Conservation (phyloP, 2,888 invertebrate species). For the Lasius fuliginosus region DNA sequence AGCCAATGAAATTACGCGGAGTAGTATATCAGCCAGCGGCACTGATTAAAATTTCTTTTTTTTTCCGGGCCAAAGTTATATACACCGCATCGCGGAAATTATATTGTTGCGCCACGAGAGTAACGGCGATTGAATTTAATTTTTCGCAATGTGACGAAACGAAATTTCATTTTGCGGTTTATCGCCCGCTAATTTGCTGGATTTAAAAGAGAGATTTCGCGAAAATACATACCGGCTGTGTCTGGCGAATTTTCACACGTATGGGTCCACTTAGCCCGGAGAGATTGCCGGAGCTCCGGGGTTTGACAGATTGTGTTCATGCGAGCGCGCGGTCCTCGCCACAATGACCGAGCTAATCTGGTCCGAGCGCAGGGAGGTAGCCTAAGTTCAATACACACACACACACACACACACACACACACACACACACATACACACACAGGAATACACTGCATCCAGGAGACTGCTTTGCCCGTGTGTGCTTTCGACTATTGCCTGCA, state of each 20-base stretch:
- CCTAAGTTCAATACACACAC: slow-evolving; percentile 81
- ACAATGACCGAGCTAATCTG: slow-evolving; percentile 84
- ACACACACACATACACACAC: slow-evolving; percentile 70
- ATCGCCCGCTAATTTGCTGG: neutral
- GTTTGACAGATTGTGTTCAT: slow-evolving; percentile 78
- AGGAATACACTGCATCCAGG: slow-evolving; percentile 78
- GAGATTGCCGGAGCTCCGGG: slow-evolving; percentile 66
- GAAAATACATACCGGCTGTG: slow-evolving; percentile 36
- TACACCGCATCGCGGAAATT: slow-evolving; percentile 36
- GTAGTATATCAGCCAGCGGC: slow-evolving; percentile 41
- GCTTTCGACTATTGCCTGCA: slow-evolving; percentile 80
- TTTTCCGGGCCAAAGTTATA: neutral
- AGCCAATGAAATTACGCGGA: slow-evolving; percentile 54
- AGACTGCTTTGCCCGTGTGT: slow-evolving; percentile 73
- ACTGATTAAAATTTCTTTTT: slow-evolving; percentile 51
- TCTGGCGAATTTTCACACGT: slow-evolving; percentile 58
- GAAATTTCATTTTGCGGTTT: neutral
- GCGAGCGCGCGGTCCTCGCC: slow-evolving; percentile 61
- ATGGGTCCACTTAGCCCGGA: slow-evolving; percentile 56
- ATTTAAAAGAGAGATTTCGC: slow-evolving; percentile 56
- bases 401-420: slow-evolving; percentile 71
- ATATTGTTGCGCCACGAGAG: slow-evolving; percentile 6
- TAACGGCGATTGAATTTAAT: slow-evolving; percentile 36
- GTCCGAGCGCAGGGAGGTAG: slow-evolving; percentile 77
- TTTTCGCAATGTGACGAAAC: slow-evolving; percentile 6